Percentiles rank a stretch among this genome's conserved stretches.
These are phyloP conservation scores for Madoqua kirkii DNA, from an alignment of 2,113 vertebrate species.

Conservation along the genomic window DNA sequence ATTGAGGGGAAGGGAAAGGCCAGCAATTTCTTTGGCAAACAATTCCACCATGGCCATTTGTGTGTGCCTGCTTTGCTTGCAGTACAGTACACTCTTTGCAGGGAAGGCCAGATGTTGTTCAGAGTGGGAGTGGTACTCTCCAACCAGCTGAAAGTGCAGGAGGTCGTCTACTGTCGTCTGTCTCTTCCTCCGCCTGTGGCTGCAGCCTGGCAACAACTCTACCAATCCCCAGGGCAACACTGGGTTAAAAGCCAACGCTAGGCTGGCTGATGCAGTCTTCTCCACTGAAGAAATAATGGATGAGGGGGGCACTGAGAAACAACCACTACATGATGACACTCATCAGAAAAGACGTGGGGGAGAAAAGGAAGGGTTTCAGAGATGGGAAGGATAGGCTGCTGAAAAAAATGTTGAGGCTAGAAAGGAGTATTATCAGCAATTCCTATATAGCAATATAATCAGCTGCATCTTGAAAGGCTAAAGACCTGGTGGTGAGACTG, in stretches of 20 bases:
- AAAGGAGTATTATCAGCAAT: neutral
- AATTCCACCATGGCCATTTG: neutral
- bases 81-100: neutral
- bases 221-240: neutral
- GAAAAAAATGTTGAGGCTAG: neutral
- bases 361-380: neutral
- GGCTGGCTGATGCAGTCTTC: neutral
- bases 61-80: neutral
- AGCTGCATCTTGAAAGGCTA: constrained; percentile 6
- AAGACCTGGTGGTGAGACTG: neutral
- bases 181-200: neutral
- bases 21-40: constrained; percentile 75
- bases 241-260: neutral
- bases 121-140: neutral
- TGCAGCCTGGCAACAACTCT: neutral
- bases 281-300: constrained; percentile 14
- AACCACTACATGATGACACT: neutral
- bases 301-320: neutral
- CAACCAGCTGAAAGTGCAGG: neutral
- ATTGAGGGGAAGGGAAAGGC: constrained; percentile 64
- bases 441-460: neutral
- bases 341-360: neutral
- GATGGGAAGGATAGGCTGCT: neutral
- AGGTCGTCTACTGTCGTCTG: neutral
- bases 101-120: neutral